Evolutionary conservation across 2,113 vertebrate species (phyloP).

Genomic region (Cathartes aura): DNA sequence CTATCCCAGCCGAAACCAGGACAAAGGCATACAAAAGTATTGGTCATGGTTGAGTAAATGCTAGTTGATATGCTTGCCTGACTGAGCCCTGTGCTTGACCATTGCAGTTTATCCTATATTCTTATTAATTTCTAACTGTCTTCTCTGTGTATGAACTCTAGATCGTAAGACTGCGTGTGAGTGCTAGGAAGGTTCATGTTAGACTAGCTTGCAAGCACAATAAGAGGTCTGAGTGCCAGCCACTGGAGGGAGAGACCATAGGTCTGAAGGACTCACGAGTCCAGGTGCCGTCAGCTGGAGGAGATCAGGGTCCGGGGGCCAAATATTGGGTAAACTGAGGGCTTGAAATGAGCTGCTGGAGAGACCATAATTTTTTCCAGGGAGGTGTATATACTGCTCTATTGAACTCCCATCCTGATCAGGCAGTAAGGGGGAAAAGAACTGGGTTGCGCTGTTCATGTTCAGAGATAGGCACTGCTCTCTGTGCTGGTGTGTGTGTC

Average conservation of each 20-base stretch:
- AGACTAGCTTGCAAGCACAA: fast-evolving
- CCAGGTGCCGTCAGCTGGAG: neutral
- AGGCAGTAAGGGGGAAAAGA: neutral
- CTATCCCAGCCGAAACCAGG: too few relatives aligned
- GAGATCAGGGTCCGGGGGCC: neutral
- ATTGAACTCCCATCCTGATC: neutral
- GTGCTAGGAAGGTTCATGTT: neutral
- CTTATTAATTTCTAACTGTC: neutral
- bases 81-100: neutral
- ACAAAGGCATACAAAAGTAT: neutral
- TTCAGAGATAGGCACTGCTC: neutral
- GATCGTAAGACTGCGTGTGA: neutral
- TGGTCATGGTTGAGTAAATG: neutral
- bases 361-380: neutral
- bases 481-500: neutral
- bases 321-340: neutral
- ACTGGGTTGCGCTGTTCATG: fast-evolving
- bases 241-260: fast-evolving
- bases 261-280: neutral
- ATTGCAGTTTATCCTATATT: neutral
- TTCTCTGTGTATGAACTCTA: neutral
- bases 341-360: neutral
- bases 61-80: neutral
- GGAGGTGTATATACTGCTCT: neutral
- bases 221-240: neutral